These are phyloP conservation scores for Meloidogyne floridensis DNA, from an alignment of 1,140 invertebrate genomes.

Conservation along the genomic window DNA sequence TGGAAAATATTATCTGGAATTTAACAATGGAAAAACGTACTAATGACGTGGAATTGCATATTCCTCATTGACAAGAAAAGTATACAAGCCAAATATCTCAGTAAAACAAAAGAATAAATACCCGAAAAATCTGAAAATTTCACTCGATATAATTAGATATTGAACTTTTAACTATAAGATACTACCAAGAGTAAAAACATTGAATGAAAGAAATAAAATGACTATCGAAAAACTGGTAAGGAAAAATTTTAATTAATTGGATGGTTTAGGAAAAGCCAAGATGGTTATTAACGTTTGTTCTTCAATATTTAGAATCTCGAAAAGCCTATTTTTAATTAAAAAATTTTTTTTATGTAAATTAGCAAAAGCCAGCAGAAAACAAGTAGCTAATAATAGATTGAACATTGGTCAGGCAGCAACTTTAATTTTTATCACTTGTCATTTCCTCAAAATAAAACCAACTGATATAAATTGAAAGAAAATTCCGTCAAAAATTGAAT, in stretches of 20 bases:
- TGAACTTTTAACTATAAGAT: too few species aligned
- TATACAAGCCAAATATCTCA: too few species aligned
- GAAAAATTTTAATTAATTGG: neutral
- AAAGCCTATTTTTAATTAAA: too few species aligned
- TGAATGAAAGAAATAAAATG: too few species aligned
- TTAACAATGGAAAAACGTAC: neutral
- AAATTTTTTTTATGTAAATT: neutral
- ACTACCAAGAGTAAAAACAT: too few species aligned
- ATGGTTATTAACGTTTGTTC: neutral
- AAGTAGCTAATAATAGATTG: neutral
- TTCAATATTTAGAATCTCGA: too few species aligned
- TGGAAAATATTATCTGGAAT: neutral
- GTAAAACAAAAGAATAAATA: too few species aligned
- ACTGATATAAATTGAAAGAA: neutral
- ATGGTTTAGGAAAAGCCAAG: neutral
- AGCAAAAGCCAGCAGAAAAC: neutral
- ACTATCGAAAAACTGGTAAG: too few species aligned
- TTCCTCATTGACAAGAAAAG: neutral
- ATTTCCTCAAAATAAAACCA: neutral
- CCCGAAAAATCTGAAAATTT: too few species aligned
- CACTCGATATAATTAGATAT: too few species aligned
- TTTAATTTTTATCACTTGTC: neutral
- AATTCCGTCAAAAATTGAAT: neutral
- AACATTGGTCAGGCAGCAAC: neutral
- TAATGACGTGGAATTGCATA: neutral